Conservation (phyloP, 2,797 vertebrate species). For the Zonotrichia albicollis region DNA sequence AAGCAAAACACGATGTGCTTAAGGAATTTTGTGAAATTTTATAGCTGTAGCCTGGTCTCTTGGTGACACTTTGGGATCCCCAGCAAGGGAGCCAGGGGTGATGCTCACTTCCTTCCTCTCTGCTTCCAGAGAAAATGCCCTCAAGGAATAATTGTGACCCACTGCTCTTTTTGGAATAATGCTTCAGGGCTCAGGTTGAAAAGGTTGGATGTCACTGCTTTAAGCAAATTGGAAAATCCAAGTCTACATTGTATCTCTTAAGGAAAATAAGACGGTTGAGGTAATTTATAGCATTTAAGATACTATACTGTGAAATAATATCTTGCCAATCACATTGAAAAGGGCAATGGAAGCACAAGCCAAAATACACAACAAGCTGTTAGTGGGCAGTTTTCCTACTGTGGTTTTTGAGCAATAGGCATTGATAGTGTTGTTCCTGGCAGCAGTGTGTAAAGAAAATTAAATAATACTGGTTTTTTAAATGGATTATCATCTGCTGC, state of each 20-base stretch:
- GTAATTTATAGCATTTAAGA: background rate
- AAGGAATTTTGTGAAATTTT: background rate
- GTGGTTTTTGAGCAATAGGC: background rate
- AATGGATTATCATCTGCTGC: background rate
- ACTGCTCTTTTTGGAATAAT: background rate
- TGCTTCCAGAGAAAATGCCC: background rate
- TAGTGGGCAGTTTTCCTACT: background rate
- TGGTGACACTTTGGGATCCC: background rate
- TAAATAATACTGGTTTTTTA: background rate
- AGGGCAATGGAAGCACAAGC: background rate
- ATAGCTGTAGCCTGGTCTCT: background rate
- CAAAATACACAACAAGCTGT: background rate
- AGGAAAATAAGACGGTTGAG: background rate
- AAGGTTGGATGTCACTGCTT: background rate
- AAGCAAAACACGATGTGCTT: background rate
- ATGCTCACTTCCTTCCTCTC: background rate
- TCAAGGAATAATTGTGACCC: background rate
- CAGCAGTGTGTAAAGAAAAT: background rate
- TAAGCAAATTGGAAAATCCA: background rate
- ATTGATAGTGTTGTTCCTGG: background rate
- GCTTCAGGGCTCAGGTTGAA: background rate
- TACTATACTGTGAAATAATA: background rate
- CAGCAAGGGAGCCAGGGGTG: background rate
- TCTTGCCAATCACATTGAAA: background rate
- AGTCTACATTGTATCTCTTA: background rate